Evolutionary conservation across 2,888 invertebrate genomes (phyloP).

Genomic region (Hyposoter dolosus): DNA sequence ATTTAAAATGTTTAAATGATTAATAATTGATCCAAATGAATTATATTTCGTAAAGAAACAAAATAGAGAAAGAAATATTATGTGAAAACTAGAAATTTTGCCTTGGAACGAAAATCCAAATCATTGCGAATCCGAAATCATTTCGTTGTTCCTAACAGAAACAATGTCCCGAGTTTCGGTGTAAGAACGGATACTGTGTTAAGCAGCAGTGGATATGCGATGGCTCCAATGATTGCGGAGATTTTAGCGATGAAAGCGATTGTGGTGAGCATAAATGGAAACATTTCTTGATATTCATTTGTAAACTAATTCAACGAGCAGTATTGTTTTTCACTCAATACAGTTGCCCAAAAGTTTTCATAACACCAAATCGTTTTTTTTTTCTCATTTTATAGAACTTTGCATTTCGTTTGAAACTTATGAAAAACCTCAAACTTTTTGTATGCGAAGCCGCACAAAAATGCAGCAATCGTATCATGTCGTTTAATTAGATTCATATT

Average conservation of each 20-base stretch:
- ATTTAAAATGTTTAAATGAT: no score
- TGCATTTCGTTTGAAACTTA: neutral
- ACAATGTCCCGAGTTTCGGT: slow-evolving; percentile 88
- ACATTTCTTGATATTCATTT: neutral
- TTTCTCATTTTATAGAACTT: neutral
- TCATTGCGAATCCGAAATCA: neutral
- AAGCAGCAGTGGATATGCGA: slow-evolving; percentile 89
- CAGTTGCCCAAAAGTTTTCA: neutral
- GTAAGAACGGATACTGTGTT: slow-evolving; percentile 89
- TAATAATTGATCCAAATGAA: no score
- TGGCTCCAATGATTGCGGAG: slow-evolving; percentile 87
- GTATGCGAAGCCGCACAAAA: neutral
- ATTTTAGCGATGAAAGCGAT: slow-evolving; percentile 90
- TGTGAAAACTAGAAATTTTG: no score
- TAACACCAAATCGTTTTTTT: neutral
- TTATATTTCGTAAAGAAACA: no score
- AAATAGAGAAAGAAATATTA: no score
- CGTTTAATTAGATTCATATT: neutral
- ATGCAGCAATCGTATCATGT: neutral
- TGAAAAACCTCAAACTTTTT: neutral
- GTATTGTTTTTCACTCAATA: neutral
- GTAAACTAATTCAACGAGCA: neutral
- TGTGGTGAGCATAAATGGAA: slow-evolving; percentile 85
- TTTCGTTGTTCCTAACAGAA: slow-evolving; percentile 64
- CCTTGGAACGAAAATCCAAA: no score